Conservation (phyloP, 2,113 vertebrate genomes). For the Eidolon helvum region DNA sequence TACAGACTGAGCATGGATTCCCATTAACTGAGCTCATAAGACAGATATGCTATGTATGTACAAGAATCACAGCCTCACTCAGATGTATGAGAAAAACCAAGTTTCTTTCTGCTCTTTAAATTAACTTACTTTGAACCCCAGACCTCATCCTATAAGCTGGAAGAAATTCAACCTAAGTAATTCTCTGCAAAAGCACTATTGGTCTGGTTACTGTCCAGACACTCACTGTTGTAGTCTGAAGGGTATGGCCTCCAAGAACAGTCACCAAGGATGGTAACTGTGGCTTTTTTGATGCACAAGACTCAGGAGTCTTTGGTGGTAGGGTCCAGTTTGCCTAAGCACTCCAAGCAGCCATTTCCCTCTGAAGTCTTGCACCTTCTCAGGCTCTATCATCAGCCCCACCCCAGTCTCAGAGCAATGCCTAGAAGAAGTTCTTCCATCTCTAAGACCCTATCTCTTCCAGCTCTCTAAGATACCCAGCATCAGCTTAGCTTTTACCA, state of each 20-base stretch:
- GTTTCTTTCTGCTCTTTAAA: conserved; percentile 13
- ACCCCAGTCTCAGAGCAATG: neutral
- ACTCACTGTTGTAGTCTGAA: neutral
- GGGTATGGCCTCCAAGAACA: neutral
- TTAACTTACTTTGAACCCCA: conserved; percentile 12
- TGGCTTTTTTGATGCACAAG: neutral
- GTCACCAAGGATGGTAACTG: neutral
- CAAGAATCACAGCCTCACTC: neutral
- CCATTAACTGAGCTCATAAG: neutral
- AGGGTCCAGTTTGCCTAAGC: neutral
- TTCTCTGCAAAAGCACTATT: neutral
- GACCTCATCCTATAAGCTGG: neutral
- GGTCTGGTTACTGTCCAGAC: neutral
- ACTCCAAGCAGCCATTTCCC: neutral
- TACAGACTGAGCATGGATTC: neutral
- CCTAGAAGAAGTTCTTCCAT: neutral
- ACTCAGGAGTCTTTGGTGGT: neutral
- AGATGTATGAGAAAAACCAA: neutral
- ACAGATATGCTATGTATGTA: neutral
- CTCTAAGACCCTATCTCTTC: neutral
- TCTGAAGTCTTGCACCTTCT: neutral
- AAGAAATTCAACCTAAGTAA: neutral
- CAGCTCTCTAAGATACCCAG: neutral
- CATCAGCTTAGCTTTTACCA: neutral
- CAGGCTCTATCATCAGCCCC: neutral